Conservation (phyloP, 2,888 invertebrate genomes). For the Mythimna pallens region DNA sequence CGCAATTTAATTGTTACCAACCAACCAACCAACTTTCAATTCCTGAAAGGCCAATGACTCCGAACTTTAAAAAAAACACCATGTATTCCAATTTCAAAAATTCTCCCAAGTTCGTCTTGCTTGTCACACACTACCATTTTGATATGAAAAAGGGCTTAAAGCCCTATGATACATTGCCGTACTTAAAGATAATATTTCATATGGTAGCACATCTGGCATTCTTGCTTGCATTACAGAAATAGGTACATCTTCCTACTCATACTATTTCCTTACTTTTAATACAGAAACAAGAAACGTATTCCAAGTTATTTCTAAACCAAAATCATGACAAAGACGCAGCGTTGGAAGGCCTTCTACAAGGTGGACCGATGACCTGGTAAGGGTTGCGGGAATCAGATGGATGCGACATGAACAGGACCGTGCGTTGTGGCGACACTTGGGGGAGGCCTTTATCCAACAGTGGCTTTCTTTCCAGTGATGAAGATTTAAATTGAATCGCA, state of each 20-base stretch:
- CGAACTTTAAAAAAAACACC: no score
- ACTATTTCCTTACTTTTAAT: slow-evolving; percentile 1
- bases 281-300: neutral
- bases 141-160: neutral
- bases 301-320: no score
- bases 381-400: no score
- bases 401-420: no score
- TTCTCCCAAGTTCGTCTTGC: neutral
- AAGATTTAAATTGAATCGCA: neutral
- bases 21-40: no score
- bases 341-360: no score
- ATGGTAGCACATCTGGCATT: slow-evolving; percentile 35
- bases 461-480: no score
- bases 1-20: no score
- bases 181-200: slow-evolving; percentile 13
- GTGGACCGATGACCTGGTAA: no score
- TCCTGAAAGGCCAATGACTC: neutral
- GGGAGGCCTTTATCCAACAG: no score
- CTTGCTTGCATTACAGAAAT: slow-evolving; percentile 15
- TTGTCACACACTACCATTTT: neutral
- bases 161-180: neutral
- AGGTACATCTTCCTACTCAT: neutral
- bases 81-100: neutral
- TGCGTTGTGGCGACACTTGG: no score
- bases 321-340: neutral